Conservation (phyloP, 1,140 invertebrate species). For the Drosophila sp. region DNA sequence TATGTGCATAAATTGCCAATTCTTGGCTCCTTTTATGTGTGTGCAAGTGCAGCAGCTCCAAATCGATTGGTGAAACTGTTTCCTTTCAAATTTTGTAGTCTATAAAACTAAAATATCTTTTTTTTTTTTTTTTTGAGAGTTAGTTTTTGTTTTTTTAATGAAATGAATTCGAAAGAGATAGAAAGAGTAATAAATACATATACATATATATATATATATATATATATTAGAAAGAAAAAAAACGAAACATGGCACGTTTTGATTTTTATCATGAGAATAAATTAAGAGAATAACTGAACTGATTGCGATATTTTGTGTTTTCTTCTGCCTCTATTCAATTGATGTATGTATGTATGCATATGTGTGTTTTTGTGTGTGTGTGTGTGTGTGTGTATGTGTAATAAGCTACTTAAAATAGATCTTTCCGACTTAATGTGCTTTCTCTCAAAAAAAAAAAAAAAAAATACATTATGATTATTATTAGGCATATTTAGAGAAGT, state of each 20-base stretch:
- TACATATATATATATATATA: not conserved
- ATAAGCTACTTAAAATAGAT: slow-evolving; percentile 66
- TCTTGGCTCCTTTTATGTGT: too few species aligned
- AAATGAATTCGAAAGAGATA: not conserved
- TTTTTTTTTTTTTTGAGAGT: slow-evolving; percentile 41
- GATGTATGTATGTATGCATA: slow-evolving; percentile 18
- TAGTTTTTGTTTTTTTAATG: not conserved
- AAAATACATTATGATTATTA: slow-evolving; percentile 58
- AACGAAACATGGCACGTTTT: slow-evolving; percentile 20
- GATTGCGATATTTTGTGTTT: slow-evolving; percentile 6
- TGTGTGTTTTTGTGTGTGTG: slow-evolving; percentile 36
- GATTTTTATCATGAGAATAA: slow-evolving; percentile 11
- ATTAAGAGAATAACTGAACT: slow-evolving; percentile 3
- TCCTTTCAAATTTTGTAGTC: slow-evolving; percentile 42
- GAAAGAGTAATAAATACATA: not conserved
- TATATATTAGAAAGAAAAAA: not conserved
- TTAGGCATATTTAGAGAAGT: slow-evolving; percentile 77
- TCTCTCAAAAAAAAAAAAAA: slow-evolving; percentile 74
- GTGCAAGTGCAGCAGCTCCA: not conserved
- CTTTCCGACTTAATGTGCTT: slow-evolving; percentile 66
- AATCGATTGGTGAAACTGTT: slow-evolving; percentile 31
- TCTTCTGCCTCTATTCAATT: slow-evolving; percentile 7
- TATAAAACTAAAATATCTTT: slow-evolving; percentile 34
- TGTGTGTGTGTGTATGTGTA: slow-evolving; percentile 40
- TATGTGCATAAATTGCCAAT: too few species aligned